phyloP scores from a whole-genome alignment of 2,113 vertebrate species.

The Cynopterus brachyotis region DNA sequence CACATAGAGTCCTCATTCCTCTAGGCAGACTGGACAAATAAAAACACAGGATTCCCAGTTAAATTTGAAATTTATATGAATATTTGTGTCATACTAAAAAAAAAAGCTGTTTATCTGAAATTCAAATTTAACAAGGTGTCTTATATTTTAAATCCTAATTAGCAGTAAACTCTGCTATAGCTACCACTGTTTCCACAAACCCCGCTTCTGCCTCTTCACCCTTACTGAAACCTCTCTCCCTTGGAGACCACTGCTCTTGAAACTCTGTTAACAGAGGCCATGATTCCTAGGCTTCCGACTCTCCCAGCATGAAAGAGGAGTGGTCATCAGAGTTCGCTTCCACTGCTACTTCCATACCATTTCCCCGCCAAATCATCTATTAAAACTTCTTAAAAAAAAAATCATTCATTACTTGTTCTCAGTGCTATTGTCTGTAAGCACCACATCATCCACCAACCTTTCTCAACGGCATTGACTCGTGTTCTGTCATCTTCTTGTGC shows the following conservation, averaged over 20 bases:
- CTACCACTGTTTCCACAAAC: neutral
- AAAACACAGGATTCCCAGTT: neutral
- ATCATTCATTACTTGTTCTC: neutral
- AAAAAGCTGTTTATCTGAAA: neutral
- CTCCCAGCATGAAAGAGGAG: neutral
- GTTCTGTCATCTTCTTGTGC: neutral
- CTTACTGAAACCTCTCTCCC: neutral
- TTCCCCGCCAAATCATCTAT: neutral
- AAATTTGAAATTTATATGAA: neutral
- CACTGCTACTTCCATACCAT: neutral
- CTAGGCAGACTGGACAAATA: neutral
- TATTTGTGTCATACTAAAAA: neutral
- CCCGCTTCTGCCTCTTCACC: neutral
- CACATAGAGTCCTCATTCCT: neutral
- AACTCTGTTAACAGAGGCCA: neutral
- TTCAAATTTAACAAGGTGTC: neutral
- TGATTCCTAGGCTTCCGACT: neutral
- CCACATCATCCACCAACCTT: neutral
- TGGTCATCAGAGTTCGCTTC: neutral
- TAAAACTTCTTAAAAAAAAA: neutral
- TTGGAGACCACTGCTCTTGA: neutral
- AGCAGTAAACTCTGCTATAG: neutral
- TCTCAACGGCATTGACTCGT: rapidly evolving
- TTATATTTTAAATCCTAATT: neutral
- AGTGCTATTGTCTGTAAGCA: neutral